Conservation (phyloP, 2,797 vertebrate species). For the Apogon talboti region DNA sequence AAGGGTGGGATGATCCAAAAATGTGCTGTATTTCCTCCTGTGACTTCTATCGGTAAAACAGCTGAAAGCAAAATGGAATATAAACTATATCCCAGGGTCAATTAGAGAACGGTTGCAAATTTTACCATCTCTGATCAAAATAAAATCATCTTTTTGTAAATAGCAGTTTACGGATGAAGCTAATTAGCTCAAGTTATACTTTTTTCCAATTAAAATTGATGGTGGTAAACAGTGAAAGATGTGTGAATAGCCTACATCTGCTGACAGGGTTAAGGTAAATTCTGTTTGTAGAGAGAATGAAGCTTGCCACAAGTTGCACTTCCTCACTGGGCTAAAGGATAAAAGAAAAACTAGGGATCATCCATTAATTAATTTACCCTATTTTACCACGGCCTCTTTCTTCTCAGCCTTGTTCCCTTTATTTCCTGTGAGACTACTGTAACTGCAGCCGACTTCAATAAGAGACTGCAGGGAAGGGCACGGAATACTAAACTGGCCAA, state of each 20-base stretch:
- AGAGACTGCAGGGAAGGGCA: slow-evolving; percentile 61
- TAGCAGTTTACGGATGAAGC: background rate
- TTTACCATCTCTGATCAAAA: slow-evolving; percentile 5
- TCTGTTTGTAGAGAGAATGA: slow-evolving; percentile 2
- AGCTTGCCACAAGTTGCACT: background rate
- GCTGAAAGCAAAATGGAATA: slow-evolving; percentile 33
- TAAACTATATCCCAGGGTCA: slow-evolving; percentile 22
- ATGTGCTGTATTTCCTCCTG: slow-evolving; percentile 26
- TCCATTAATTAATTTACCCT: slow-evolving; percentile 43
- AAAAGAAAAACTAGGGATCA: slow-evolving; percentile 23
- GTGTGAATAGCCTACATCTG: too few relatives aligned
- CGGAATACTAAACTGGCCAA: slow-evolving; percentile 60
- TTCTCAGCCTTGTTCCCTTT: slow-evolving; percentile 26
- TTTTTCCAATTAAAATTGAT: background rate
- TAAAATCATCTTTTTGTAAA: background rate
- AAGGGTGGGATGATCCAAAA: slow-evolving; percentile 28
- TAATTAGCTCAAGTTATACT: background rate
- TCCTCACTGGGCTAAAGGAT: slow-evolving; percentile 12
- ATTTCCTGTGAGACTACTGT: slow-evolving; percentile 48
- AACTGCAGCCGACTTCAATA: slow-evolving; percentile 60
- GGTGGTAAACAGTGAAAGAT: background rate
- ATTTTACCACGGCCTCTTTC: slow-evolving; percentile 42
- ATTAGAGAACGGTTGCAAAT: slow-evolving; percentile 12
- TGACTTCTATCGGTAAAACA: slow-evolving; percentile 21
- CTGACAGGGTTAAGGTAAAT: background rate